Conservation (phyloP, 1,140 invertebrate genomes). For the Hyles vespertilio region DNA sequence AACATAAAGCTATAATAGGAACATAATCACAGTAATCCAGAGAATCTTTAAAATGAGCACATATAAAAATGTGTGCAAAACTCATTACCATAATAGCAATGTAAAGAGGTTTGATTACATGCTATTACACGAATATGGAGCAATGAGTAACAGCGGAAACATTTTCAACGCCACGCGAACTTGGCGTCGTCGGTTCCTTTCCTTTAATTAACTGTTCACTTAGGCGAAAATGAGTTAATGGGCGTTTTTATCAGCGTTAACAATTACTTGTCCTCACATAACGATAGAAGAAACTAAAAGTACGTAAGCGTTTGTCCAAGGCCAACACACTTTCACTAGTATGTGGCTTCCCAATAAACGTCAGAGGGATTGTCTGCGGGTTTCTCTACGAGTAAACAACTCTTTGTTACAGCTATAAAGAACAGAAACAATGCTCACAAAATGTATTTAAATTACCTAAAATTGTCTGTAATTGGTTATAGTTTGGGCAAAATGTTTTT, state of each 20-base stretch:
- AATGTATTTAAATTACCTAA: no score
- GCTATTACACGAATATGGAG: neutral
- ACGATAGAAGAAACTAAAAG: no score
- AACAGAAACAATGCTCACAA: no score
- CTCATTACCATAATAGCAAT: no score
- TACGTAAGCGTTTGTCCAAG: conserved; percentile 10
- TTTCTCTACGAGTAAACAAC: conserved; percentile 19
- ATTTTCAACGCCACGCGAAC: neutral
- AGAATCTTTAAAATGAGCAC: no score
- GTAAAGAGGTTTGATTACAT: no score
- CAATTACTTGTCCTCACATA: conserved; percentile 7
- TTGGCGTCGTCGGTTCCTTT: conserved; percentile 4
- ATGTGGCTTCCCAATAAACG: conserved; percentile 28
- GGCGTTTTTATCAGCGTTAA: conserved; percentile 6
- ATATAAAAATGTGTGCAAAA: no score
- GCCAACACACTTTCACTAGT: conserved; percentile 28
- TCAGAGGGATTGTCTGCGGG: conserved; percentile 33
- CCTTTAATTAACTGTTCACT: conserved; percentile 9
- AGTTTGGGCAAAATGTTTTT: no score
- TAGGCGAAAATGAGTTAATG: conserved; percentile 11
- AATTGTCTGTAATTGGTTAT: no score
- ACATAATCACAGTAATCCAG: no score
- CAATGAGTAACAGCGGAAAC: conserved; percentile 9
- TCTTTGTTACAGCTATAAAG: no score
- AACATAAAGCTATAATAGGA: no score